Evolutionary conservation across 2,797 vertebrate genomes (phyloP), one percentile per base, ranked within the genome.

Genomic region (Sandelia bainsii): DNA sequence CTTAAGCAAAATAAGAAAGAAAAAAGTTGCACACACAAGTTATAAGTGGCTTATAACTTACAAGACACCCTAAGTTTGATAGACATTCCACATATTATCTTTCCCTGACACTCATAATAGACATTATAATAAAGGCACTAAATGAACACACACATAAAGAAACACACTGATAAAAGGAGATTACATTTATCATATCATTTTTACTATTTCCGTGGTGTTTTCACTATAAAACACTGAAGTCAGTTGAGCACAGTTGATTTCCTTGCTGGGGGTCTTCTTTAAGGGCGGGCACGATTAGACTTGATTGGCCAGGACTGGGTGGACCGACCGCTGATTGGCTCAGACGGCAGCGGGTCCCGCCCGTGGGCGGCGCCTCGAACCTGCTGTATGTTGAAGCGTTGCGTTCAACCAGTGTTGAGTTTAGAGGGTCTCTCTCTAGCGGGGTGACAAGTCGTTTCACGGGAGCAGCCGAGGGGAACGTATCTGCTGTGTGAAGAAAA

Each of bases 341-440:
- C 62, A 1, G 2, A 4, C 0, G 1, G 0, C 0, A 0, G 0
- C 3, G 29, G 29, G 37, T 79, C 81, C 89, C 93, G 89, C 93
- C 93, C 69, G 25, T 58, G 82, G 93, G 94, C 62, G 93, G 90
- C 1, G 76, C 78, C 72, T 84, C 39, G 61, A 81, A 89, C 90
- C 91, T 81, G 74, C 85, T 86, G 87, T 89, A 90, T 91, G 90
- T 92, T 94, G 84, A 93, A 93, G 86, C 89, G 75, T 68, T 63
- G 87, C 60, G 89, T 85, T 92, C 84, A 83, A 77, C 75, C 83
- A 82, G 83, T 76, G 84, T 62, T 63, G 87, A 68, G 74, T 90
- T 87, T 91, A 94, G 90, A 93, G 92, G 92, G 88, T 91, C 71
- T 90, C 79, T 83, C 76, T 88, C 87, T 67, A 13, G 56, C 75